Evolutionary conservation across 1,140 invertebrate species (phyloP).

Genomic region (Aphelenchoides fujianensis): DNA sequence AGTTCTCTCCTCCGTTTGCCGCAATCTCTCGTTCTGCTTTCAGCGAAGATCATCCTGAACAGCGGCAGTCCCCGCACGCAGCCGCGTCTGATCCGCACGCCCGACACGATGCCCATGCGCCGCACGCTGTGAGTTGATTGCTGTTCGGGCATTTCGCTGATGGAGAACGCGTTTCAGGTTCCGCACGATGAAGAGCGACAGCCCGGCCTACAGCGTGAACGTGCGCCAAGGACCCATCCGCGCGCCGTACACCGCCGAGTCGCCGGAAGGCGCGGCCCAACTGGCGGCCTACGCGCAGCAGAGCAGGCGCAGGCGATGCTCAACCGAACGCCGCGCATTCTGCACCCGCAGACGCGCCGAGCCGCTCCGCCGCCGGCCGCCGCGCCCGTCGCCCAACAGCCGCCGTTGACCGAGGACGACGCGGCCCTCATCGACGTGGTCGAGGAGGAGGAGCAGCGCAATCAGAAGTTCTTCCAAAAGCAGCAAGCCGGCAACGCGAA

Average conservation of each 20-base stretch:
- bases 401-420: not conserved
- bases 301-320: no score
- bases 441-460: constrained; percentile 12
- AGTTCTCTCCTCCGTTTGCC: not conserved
- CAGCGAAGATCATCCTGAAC: not conserved
- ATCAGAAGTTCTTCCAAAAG: constrained; percentile 24
- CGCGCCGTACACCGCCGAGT: no score
- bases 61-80: not conserved
- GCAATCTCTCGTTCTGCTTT: not conserved
- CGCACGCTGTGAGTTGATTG: not conserved
- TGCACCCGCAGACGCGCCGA: not conserved
- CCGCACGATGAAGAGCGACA: no score
- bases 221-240: no score
- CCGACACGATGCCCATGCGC: not conserved
- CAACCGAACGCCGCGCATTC: not conserved
- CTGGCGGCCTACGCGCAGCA: no score
- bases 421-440: constrained; percentile 4
- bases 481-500: not conserved
- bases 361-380: not conserved
- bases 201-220: not conserved
- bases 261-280: no score
- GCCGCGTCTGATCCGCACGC: not conserved
- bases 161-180: no score
- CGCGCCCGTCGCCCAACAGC: not conserved
- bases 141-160: not conserved